Conservation (phyloP, 2,797 vertebrate genomes). For the Mormyrops attenuatus region DNA sequence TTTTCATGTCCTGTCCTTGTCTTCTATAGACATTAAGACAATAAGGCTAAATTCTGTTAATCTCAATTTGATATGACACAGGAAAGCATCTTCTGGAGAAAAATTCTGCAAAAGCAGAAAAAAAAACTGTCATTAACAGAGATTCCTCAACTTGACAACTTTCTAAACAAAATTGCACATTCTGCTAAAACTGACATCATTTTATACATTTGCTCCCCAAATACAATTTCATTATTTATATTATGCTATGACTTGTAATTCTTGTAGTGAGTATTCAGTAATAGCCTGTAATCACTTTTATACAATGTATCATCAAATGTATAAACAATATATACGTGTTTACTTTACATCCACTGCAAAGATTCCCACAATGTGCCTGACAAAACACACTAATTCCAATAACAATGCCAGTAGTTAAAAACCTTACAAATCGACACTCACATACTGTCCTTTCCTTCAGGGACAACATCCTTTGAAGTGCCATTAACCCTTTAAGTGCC, state of each 20-base stretch:
- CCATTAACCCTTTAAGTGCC: neutral
- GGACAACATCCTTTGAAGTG: neutral
- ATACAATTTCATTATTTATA: neutral
- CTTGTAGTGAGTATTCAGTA: neutral
- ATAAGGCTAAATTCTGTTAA: neutral
- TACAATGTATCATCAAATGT: neutral
- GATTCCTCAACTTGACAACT: neutral
- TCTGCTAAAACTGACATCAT: conserved; percentile 30
- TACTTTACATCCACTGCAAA: neutral
- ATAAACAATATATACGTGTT: neutral
- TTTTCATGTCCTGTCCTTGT: neutral
- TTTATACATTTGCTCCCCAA: conserved; percentile 22
- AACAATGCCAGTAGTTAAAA: neutral
- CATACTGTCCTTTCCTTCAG: neutral
- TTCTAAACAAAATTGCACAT: neutral
- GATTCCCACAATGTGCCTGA: neutral
- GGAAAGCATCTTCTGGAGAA: neutral
- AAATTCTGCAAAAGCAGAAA: neutral
- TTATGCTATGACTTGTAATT: neutral
- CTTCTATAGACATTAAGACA: neutral
- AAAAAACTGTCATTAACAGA: neutral
- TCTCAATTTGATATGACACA: neutral
- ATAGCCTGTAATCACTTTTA: neutral
- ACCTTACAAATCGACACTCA: neutral
- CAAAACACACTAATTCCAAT: neutral